A percentile compares a stretch with the other conserved stretches of the same genome.
phyloP scores from a whole-genome alignment of 2,888 invertebrate species.

The Oligia latruncula region DNA sequence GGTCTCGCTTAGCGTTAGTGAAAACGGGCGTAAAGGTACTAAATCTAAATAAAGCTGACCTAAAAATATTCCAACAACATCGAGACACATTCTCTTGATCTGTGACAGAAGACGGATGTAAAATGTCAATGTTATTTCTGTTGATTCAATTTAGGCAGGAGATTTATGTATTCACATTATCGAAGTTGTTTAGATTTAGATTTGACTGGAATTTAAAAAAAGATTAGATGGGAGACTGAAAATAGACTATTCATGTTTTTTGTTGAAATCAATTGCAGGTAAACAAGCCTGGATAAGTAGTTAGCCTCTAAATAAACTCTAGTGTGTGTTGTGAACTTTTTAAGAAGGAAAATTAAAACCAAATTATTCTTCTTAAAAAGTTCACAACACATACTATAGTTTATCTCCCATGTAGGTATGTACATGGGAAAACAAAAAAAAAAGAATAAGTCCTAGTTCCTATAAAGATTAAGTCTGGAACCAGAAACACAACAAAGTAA shows the following conservation, averaged over 20 bases:
- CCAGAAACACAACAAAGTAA: background rate
- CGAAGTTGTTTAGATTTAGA: background rate
- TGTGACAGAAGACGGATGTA: conserved; percentile 2
- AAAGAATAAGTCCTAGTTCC: no score
- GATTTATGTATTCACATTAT: conserved; percentile 9
- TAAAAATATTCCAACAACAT: conserved; percentile 7
- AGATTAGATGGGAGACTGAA: background rate
- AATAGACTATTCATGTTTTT: background rate
- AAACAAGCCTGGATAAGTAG: background rate
- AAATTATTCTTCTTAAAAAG: no score
- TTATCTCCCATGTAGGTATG: no score
- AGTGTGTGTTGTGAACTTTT: background rate
- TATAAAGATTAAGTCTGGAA: background rate
- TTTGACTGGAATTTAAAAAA: background rate
- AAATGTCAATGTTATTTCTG: conserved; percentile 16
- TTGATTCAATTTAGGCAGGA: conserved; percentile 1
- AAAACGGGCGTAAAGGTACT: background rate
- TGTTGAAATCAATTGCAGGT: background rate
- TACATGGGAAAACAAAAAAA: no score
- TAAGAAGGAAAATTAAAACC: background rate
- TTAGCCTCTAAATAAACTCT: background rate
- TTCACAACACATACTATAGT: no score
- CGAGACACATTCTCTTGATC: background rate
- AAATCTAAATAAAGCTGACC: background rate
- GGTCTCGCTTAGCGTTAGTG: background rate